Evolutionary conservation across 1,140 invertebrate species (phyloP), one percentile per base, ranked within the genome.

Genomic region (Drosophila bipectinata): DNA sequence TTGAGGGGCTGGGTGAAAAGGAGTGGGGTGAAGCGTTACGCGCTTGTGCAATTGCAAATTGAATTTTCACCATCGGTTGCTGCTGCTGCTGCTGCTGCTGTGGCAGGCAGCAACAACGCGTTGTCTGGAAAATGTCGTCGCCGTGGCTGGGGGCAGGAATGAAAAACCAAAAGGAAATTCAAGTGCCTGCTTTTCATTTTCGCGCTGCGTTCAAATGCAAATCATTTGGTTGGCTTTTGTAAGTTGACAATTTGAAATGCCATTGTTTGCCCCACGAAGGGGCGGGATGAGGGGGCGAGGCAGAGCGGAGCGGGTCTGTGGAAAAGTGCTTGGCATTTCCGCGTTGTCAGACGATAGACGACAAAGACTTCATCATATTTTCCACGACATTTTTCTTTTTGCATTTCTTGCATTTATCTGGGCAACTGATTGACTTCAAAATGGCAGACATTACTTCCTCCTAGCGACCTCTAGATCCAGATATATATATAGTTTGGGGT

Each of bases 1-100:
- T 5, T 0, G 39, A 44, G 41, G 5, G 41, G n/a, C 4, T 44
- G 41, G 15, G 56, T 14, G 37, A 52, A 26, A 63, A 44, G 75
- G 39, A 21, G 44, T 47, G 44, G 44, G 44, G 44, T 61, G 21
- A 44, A 47, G 66, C 79, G 82, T 87, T 87, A 88, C 83, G 84
- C 83, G 79, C 61, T 88, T 88, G 79, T 88, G 83, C 85, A 77
- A 88, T 79, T 89, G 79, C 77, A 88, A 88, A 88, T 88, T 88
- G 84, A 88, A 88, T 88, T 88, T 88, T 72, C 76, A 82, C 66
- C 75, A 77, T 55, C 58, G 55, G 41, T 44, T 44, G 41, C 41
- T 44, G 41, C 26, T 28, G 26, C 26, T 44, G 18, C 18, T 18
- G 41, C 57, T 44, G 41, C 24, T 45, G 8, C 14, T 15, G 14